Evolutionary conservation across 2,797 vertebrate species (phyloP), one percentile per base, ranked within the genome.

Genomic region (Thripadectes ignobilis): DNA sequence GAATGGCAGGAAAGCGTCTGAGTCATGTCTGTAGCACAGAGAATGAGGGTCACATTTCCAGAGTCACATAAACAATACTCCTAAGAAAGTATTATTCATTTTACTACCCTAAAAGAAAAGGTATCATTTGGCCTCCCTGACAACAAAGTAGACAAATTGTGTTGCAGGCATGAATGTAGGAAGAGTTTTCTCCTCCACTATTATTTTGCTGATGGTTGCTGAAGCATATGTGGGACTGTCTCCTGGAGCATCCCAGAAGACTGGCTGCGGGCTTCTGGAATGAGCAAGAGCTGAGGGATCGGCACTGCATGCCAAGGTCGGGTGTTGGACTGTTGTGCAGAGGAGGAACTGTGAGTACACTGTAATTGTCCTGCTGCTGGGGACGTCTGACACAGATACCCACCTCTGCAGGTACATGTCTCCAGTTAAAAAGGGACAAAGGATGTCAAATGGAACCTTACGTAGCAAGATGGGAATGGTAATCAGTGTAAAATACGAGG

Each of bases 61-160:
- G 79, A 84, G 85, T 89, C 69, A 52, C 20, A 75, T 20, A 85
- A 94, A 80, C 0, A 0, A 39, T 88, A 58, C 22, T 90, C 49
- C 27, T 78, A 78, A 93, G 46, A 95, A 95, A 81, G 23, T 73
- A 94, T 86, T 55, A 91, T 92, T 85, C 69, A 90, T 94, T 91
- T 92, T 86, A 66, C 58, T 89, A 0, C 78, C 66, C 91, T 85
- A 32, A 92, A 91, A 89, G 14, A 30, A 94, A 92, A 88, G 39
- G 23, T 54, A 81, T 78, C 39, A n/a, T 73, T 89, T 94, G 69
- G n/a, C n/a, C 32, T 95, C 55, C 36, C n/a, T 80, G 58, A 32
- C 66, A 66, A 67, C n/a, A 43, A 80, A 96, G 72, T 6, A 84
- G 65, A 85, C 39, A 91, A 92, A 91, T 59, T 57, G 11, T 78